phyloP scores from a whole-genome alignment of 2,797 vertebrate genomes.

The Pantherophis alleghaniensis region DNA sequence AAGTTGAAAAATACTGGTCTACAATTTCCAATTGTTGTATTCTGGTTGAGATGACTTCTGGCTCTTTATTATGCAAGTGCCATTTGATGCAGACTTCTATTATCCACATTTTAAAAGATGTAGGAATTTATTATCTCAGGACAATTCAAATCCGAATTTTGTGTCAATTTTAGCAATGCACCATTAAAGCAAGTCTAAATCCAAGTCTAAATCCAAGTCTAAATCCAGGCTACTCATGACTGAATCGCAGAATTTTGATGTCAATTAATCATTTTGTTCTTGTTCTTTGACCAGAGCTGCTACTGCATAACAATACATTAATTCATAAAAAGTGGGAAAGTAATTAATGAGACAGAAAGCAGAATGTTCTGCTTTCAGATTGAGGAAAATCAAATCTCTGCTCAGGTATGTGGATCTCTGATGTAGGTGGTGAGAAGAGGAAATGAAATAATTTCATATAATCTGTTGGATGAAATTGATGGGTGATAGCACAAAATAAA shows the following conservation, averaged over 20 bases:
- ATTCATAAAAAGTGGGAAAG: not conserved
- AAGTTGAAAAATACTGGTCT: not conserved
- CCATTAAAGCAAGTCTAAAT: not conserved
- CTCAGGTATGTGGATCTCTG: not conserved
- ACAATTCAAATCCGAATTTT: not conserved
- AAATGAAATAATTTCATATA: not conserved
- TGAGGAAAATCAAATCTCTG: not conserved
- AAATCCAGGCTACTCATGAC: not conserved
- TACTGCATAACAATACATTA: not conserved
- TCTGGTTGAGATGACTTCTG: conserved; percentile 7
- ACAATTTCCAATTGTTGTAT: conserved; percentile 25
- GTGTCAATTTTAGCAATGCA: not conserved
- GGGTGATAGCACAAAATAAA: not conserved
- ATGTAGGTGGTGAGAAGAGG: not conserved
- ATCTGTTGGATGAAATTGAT: not conserved
- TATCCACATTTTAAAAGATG: not conserved
- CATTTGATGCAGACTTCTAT: not conserved
- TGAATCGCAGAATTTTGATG: not conserved
- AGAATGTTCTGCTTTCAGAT: not conserved
- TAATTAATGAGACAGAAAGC: no score
- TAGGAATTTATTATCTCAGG: not conserved
- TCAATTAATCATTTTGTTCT: not conserved
- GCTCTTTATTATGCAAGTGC: not conserved
- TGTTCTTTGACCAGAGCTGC: not conserved
- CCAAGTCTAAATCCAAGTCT: not conserved